phyloP scores from a whole-genome alignment of 1,140 invertebrate genomes.

The Drosophila kanapiae region DNA sequence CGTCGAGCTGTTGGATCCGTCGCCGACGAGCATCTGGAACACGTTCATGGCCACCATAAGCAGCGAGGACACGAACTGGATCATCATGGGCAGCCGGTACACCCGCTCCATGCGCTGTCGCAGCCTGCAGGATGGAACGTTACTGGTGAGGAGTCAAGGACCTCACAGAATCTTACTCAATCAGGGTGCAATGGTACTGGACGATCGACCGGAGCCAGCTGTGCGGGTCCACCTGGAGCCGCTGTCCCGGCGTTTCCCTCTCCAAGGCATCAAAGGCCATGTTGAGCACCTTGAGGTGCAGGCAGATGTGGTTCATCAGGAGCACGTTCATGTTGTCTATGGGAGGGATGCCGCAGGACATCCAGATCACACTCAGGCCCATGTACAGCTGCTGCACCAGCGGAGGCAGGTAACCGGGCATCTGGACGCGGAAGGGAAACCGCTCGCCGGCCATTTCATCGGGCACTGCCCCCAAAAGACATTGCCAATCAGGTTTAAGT shows the following conservation, averaged over 20 bases:
- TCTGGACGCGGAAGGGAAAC: constrained; percentile 63
- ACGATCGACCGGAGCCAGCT: constrained; percentile 55
- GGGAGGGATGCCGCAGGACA: constrained; percentile 45
- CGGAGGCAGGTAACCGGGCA: constrained; percentile 46
- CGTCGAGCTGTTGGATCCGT: constrained; percentile 54
- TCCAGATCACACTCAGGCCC: constrained; percentile 53
- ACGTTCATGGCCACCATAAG: constrained; percentile 69
- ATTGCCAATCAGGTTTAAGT: neutral
- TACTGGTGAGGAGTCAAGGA: neutral
- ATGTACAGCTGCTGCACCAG: constrained; percentile 52
- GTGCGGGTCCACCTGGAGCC: constrained; percentile 13
- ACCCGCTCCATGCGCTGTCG: constrained; percentile 64
- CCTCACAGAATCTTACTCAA: constrained; percentile 25
- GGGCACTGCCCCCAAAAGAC: constrained; percentile 44
- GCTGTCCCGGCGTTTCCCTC: neutral
- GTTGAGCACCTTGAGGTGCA: constrained; percentile 71
- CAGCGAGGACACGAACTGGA: constrained; percentile 71
- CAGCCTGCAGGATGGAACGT: constrained; percentile 26
- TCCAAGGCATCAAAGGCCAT: constrained; percentile 62
- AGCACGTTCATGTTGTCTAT: constrained; percentile 72
- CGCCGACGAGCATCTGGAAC: constrained; percentile 63
- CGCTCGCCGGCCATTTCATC: constrained; percentile 55
- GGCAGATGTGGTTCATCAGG: constrained; percentile 73
- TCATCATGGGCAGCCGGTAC: constrained; percentile 57
- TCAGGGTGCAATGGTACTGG: constrained; percentile 67